Evolutionary conservation across 2,888 invertebrate genomes (phyloP).

Genomic region (Petrolisthes cinctipes): DNA sequence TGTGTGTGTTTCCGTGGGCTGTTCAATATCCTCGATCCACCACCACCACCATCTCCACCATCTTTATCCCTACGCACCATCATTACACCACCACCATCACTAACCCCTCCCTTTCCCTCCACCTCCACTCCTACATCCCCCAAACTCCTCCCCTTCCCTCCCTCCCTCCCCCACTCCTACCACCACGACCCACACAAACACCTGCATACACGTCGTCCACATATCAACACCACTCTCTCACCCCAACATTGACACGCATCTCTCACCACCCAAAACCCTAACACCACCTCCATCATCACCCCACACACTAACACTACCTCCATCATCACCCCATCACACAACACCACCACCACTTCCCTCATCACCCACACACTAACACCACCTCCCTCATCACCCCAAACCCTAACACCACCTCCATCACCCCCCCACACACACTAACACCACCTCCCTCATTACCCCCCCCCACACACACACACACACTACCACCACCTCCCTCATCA

Average conservation of each 20-base stretch:
- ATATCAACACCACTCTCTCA: not conserved
- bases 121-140: too few relatives aligned
- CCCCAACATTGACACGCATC: not conserved
- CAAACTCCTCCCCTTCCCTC: not conserved
- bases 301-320: not conserved
- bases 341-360: constrained; percentile 1
- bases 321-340: not conserved
- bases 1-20: not conserved
- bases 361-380: not conserved
- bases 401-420: not conserved
- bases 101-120: too few relatives aligned
- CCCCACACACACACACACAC: not conserved
- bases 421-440: not conserved
- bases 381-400: not conserved
- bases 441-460: not conserved
- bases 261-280: not conserved
- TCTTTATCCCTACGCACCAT: too few relatives aligned
- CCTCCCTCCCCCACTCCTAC: not conserved
- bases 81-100: too few relatives aligned
- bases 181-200: not conserved
- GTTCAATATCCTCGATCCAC: too few relatives aligned
- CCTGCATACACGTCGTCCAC: not conserved
- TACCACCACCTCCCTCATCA: not conserved
- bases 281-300: not conserved
- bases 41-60: too few relatives aligned